Conservation (phyloP, 2,797 vertebrate genomes). For the Chaenodraco wilsoni region DNA sequence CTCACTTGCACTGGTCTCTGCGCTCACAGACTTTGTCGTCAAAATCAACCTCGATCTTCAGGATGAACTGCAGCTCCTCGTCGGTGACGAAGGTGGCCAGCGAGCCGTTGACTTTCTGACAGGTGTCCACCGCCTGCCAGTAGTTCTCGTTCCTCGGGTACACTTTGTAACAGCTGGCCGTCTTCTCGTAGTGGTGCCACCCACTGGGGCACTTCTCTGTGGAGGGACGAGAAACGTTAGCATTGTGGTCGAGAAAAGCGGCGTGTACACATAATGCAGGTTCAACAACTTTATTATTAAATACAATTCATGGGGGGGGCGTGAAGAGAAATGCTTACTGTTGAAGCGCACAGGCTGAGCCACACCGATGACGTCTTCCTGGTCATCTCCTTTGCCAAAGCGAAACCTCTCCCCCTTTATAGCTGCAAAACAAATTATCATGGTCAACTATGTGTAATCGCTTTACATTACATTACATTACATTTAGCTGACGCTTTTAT, state of each 20-base stretch:
- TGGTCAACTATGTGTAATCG: background rate
- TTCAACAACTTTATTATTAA: background rate
- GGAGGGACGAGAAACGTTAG: slow-evolving; percentile 25
- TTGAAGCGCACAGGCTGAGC: slow-evolving; percentile 96
- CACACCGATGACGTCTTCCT: slow-evolving; percentile 89
- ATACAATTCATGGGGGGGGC: background rate
- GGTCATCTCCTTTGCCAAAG: slow-evolving; percentile 82
- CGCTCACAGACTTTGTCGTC: slow-evolving; percentile 90
- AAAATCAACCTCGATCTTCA: slow-evolving; percentile 95
- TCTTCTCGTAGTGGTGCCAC: slow-evolving; percentile 98
- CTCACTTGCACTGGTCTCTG: slow-evolving; percentile 94
- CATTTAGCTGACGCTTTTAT: too few species aligned
- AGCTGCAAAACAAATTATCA: slow-evolving; percentile 58
- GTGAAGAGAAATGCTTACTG: slow-evolving; percentile 84
- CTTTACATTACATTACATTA: background rate
- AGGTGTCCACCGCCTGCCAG: slow-evolving; percentile 97
- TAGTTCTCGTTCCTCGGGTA: slow-evolving; percentile 95
- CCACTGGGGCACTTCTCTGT: slow-evolving; percentile 98
- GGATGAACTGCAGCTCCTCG: slow-evolving; percentile 95
- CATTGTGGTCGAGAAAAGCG: background rate
- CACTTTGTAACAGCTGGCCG: slow-evolving; percentile 96
- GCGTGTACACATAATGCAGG: background rate
- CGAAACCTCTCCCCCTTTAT: slow-evolving; percentile 83
- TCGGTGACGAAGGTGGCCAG: slow-evolving; percentile 95
- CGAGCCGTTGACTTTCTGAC: slow-evolving; percentile 94